Evolutionary conservation across 2,888 invertebrate species (phyloP), one percentile per base, ranked within the genome.

Genomic region (Crocallis elinguaria): DNA sequence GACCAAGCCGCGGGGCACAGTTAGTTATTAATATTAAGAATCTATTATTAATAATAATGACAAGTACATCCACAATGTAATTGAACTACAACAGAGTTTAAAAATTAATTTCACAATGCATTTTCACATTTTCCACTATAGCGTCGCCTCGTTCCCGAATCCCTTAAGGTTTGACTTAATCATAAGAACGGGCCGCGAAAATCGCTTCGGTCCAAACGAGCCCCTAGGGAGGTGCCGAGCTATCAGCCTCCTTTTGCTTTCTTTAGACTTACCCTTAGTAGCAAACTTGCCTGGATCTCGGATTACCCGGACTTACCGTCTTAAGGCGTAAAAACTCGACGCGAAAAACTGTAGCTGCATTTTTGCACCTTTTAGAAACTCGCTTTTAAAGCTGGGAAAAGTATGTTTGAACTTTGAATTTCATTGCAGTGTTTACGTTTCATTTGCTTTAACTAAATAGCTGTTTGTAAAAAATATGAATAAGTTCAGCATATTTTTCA

Each of bases 171-270:
- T 82, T 78, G 85, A 82, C 85, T 90, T 88, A 90, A 91, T 90
- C 88, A 90, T 89, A 89, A 88, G 86, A 88, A 82, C 83, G 87
- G 75, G 79, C 82, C 82, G 86, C 84, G 85, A 86, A 82, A 87
- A 88, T 86, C 86, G 88, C 82, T 87, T 74, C 79, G 73, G 75
- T 74, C 77, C 71, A 83, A 89, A 91, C 88, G 87, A 89, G 88
- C 56, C 88, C 84, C 88, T 19, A 27, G 88, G 83, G 88, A 80
- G 60, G 48, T 49, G 73, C 70, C 33, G 19, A 43, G 73, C 78
- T 76, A 85, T 82, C 84, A 76, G 81, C 79, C 76, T 79, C 77
- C 69, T 81, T 85, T 65, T 61, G 60, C 57, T 62, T 64, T 65
- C 57, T 64, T 64, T 61, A 49, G 69, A 67, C 73, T 61, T 44